Percentiles rank a stretch among this genome's conserved stretches.
Conservation (phyloP, 1,140 invertebrate genomes). For the Bombus sibiricus region DNA sequence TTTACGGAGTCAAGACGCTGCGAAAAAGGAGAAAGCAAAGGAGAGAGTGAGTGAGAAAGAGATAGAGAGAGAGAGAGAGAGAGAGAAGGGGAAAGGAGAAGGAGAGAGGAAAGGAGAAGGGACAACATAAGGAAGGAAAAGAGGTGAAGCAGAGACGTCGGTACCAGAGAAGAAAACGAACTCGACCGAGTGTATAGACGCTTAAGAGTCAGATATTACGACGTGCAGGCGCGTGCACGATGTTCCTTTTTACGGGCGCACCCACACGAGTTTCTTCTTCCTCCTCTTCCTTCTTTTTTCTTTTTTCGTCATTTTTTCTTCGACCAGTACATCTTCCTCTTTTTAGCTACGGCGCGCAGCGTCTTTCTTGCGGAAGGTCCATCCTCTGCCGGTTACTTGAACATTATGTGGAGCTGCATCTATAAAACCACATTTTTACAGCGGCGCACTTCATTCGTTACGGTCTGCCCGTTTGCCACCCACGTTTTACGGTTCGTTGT, state of each 20-base stretch:
- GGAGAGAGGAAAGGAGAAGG: neutral
- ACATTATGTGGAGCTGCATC: constrained; percentile 70
- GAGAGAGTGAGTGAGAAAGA: neutral
- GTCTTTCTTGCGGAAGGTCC: constrained; percentile 50
- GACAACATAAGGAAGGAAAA: neutral
- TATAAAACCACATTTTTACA: constrained; percentile 77
- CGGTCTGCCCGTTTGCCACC: constrained; percentile 63
- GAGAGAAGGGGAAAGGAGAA: neutral
- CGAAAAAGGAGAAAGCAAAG: constrained; percentile 34
- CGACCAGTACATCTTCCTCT: constrained; percentile 4
- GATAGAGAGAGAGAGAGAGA: no score
- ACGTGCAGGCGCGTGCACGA: constrained; percentile 68
- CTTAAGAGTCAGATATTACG: constrained; percentile 69
- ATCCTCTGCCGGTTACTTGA: constrained; percentile 67
- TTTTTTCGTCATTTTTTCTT: neutral
- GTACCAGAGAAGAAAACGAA: constrained; percentile 54
- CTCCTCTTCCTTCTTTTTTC: neutral
- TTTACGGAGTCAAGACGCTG: constrained; percentile 54
- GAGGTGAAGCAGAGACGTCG: constrained; percentile 3
- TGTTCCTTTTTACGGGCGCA: constrained; percentile 73
- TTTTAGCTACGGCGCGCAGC: neutral
- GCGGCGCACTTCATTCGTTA: constrained; percentile 74
- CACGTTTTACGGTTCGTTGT: constrained; percentile 66
- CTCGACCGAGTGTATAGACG: constrained; percentile 50
- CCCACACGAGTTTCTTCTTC: constrained; percentile 55